Base-by-base conservation (phyloP, 2,113 vertebrate genomes). In the Prietella phreatophila region DNA sequence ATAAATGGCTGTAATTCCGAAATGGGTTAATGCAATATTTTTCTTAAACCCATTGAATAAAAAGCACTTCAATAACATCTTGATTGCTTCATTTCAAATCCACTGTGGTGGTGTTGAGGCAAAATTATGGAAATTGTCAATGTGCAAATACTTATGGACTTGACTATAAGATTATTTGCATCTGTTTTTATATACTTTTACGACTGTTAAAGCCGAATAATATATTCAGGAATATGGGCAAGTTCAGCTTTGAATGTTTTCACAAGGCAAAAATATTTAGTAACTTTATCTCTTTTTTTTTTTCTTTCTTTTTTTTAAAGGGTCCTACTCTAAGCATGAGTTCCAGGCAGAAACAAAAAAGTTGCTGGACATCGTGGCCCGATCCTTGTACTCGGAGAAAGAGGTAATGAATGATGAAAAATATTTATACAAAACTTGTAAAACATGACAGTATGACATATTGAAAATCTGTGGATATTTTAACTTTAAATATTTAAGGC, bases 271-370 rank as follows among this genome's bases (percentile, higher is more conserved):
- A 47, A 90, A 50, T 86, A 27, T 86, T 85, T n/a, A 30, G n/a
- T 50, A 60, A 82, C 30, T 81, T 36, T 92, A 69, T 91, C 84
- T 30, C 58, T 50, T 22, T 60, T 2, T 47, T 0, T 47, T 10
- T 50, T 10, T 50, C 0, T 50, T n/a, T 53, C 85, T 15, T 56
- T 91, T 90, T 79, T 50, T 50, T 50, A 4, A 82, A 99, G 98
- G 98, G 83, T 93, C 93, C 63, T 92, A 90, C 81, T 96, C 96
- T 88, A 97, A 97, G 92, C 97, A 99, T 15, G 97, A 99, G 90
- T 99, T 99, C 92, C 97, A 99, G 93, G 98, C 98, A 36, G 98
- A 99, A 93, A 99, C 98, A 0, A 99, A 97, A 93, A 98, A 99
- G 88, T 96, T 99, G 84, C 91, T 99, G 95, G 98, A 99, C 90